Evolutionary conservation across 64 coral and sea anemone species (phyloP), one percentile per base, ranked within the genome.

Genomic region (Orbicella faveolata): DNA sequence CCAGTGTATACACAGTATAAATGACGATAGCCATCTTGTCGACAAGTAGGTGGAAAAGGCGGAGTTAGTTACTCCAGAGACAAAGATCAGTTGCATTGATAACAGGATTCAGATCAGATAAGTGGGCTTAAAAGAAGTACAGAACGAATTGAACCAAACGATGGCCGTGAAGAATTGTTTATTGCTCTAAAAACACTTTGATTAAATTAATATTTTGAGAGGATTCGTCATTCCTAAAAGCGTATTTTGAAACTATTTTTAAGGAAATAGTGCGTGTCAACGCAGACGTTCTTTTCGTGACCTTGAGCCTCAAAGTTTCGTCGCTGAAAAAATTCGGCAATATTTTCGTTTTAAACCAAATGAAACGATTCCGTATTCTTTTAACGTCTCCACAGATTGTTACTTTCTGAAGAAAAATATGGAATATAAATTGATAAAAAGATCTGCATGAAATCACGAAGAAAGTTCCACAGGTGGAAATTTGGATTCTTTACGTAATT

Each of bases 101-200:
- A 85, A 85, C 82, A 85, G 37, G 82, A 85, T 85, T 85, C 82
- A 85, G 36, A 21, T 85, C 65, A 85, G 64, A 85, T 85, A 72
- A 85, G 82, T 73, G 82, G 67, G 82, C 82, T 85, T 85, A 85
- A 65, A 82, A 85, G 63, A 85, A 85, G 82, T 85, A 65, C 23
- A 52, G 82, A 85, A 85, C 65, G 63, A 72, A 73, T 37, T 85
- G 44, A 85, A 23, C 36, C 82, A 73, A 83, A 52, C 67, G 64
- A 85, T 85, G 63, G 64, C 82, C 64, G 63, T 85, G 68, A 19
- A 85, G 63, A 85, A 85, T 85, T 72, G 82, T 73, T 85, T 73
- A 85, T 66, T 85, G 19, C 64, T 67, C 39, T 73, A 35, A 73
- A n/a, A 85, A 23, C 65, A 51, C 65, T 68, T 72, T 82, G 59